Percentiles rank a stretch among this genome's conserved stretches.
Conservation (phyloP, 2,888 invertebrate genomes). For the Epinotia demarniana region DNA sequence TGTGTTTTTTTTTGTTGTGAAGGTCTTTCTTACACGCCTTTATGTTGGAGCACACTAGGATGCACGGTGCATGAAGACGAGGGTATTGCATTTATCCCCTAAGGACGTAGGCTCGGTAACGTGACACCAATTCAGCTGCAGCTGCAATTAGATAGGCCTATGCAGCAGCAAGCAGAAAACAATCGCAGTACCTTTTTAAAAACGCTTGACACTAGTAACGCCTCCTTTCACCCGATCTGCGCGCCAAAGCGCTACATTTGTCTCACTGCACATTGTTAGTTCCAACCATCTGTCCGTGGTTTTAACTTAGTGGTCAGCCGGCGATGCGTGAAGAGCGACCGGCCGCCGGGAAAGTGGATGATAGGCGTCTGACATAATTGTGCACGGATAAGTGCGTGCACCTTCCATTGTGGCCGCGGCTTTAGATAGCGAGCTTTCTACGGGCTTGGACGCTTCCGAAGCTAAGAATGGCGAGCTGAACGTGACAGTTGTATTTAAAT, state of each 20-base stretch:
- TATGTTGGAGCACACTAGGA: background rate
- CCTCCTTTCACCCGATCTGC: conserved; percentile 2
- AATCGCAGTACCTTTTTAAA: background rate
- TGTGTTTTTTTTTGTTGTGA: background rate
- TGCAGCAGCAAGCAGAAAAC: no score
- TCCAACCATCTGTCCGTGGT: conserved; percentile 36
- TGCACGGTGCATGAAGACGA: background rate
- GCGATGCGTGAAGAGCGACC: conserved; percentile 63
- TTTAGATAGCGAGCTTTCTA: conserved; percentile 44
- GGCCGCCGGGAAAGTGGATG: conserved; percentile 71
- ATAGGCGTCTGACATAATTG: conserved; percentile 79
- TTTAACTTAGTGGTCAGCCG: conserved; percentile 50
- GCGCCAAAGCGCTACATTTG: conserved; percentile 8
- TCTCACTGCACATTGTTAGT: conserved; percentile 11
- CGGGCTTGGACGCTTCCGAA: background rate
- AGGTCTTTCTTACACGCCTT: background rate
- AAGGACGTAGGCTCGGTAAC: background rate
- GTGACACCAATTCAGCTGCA: no score
- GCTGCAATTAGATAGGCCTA: no score
- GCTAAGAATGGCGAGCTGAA: conserved; percentile 8
- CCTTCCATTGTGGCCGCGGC: conserved; percentile 49
- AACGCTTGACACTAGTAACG: background rate
- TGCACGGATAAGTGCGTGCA: conserved; percentile 55
- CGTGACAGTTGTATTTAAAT: conserved; percentile 12
- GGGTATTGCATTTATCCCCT: background rate